Conservation (phyloP, 2,888 invertebrate genomes). For the Keiferia lycopersicella region DNA sequence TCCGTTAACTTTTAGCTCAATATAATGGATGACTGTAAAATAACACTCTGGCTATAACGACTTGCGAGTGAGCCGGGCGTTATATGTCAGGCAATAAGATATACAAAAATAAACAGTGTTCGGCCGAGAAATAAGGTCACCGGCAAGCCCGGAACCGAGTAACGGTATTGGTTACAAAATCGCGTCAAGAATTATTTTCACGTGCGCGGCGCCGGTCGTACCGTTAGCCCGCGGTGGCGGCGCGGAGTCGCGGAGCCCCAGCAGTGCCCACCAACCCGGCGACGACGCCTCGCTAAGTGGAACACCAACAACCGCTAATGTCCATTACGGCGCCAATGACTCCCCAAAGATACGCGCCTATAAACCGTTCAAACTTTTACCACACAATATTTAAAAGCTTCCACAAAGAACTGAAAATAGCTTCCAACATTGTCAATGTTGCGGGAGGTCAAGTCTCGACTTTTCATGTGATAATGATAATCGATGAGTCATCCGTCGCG, state of each 20-base stretch:
- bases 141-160: conserved; percentile 76
- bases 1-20: conserved; percentile 23
- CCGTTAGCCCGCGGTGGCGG: conserved; percentile 64
- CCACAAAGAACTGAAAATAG: conserved; percentile 9
- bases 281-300: conserved; percentile 56
- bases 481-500: conserved; percentile 19
- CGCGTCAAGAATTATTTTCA: conserved; percentile 80
- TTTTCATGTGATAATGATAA: conserved; percentile 26
- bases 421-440: conserved; percentile 4
- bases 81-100: conserved; percentile 64
- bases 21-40: conserved; percentile 34
- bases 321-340: conserved; percentile 35
- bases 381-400: too few relatives aligned
- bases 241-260: conserved; percentile 52
- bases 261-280: conserved; percentile 51
- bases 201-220: conserved; percentile 61
- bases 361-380: not conserved
- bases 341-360: conserved; percentile 1
- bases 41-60: conserved; percentile 43
- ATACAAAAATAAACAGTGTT: conserved; percentile 72
- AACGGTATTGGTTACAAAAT: conserved; percentile 80
- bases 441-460: conserved; percentile 23
- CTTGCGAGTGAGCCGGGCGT: conserved; percentile 44
- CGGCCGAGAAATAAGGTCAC: conserved; percentile 75
- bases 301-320: conserved; percentile 48